These are phyloP conservation scores for Paramisgurnus dabryanus DNA, from an alignment of 2,113 vertebrate genomes.

Conservation along the genomic window DNA sequence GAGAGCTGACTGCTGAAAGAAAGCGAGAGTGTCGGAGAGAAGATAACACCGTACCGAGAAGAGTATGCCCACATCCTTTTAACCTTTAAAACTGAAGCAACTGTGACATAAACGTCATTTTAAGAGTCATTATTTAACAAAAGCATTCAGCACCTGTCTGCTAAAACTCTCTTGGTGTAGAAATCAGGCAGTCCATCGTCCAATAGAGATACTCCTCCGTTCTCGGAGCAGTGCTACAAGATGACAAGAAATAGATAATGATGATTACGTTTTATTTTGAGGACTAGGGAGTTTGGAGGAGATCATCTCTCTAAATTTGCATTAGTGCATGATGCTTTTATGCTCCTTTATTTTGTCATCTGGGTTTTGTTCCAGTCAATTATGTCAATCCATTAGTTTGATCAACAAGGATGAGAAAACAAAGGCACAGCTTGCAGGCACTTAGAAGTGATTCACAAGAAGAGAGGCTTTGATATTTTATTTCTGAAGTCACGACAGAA, in stretches of 20 bases:
- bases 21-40: constrained; percentile 13
- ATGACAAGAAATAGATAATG: constrained; percentile 4
- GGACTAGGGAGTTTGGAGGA: neutral
- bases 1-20: constrained; percentile 71
- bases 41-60: neutral
- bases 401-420: constrained; percentile 18
- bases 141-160: constrained; percentile 76
- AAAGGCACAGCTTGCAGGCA: constrained; percentile 23
- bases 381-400: constrained; percentile 11
- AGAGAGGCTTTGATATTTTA: constrained; percentile 14
- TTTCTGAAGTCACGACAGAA: neutral
- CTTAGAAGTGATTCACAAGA: constrained; percentile 6
- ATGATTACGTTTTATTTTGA: constrained; percentile 1
- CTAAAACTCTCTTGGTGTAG: constrained; percentile 85
- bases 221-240: constrained; percentile 76
- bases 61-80: neutral
- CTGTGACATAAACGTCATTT: constrained; percentile 6
- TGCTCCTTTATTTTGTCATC: neutral
- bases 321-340: constrained; percentile 1
- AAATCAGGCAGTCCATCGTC: constrained; percentile 89
- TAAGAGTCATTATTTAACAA: constrained; percentile 1
- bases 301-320: constrained; percentile 10
- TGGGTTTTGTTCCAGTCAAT: constrained; percentile 3
- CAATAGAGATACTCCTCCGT: constrained; percentile 78
- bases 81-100: neutral